Percentiles rank a stretch among this genome's conserved stretches.
Evolutionary conservation across 1,140 invertebrate genomes (phyloP).

Genomic region (Stenopsyche tienmushanensis): DNA sequence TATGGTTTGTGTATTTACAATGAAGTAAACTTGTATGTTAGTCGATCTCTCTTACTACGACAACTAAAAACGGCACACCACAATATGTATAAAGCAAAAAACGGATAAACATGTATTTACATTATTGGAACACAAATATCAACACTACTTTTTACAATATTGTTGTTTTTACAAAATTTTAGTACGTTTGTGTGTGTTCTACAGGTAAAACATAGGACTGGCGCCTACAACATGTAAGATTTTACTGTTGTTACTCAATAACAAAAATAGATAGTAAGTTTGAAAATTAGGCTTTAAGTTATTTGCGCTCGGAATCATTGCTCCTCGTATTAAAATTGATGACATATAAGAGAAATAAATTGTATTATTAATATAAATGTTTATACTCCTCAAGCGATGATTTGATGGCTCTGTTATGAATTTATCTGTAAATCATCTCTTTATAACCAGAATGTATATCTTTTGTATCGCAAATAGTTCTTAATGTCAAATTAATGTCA

Average conservation of each 20-base stretch:
- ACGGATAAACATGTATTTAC: background rate
- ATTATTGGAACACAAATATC: background rate
- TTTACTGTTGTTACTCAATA: slow-evolving; percentile 16
- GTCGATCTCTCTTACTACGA: slow-evolving; percentile 2
- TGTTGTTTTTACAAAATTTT: background rate
- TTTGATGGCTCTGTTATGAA: too few species aligned
- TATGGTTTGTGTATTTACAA: slow-evolving; percentile 27
- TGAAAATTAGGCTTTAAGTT: slow-evolving; percentile 42
- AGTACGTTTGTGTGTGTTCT: background rate
- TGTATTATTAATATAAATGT: too few species aligned
- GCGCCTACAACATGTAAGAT: background rate
- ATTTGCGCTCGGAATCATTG: slow-evolving; percentile 41
- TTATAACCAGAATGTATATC: background rate
- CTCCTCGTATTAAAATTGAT: slow-evolving; percentile 36
- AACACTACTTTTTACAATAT: background rate
- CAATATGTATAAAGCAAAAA: background rate
- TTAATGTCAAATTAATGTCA: slow-evolving; percentile 6
- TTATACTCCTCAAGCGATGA: too few species aligned
- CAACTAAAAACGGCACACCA: background rate
- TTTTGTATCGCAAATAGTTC: background rate
- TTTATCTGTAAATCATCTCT: too few species aligned
- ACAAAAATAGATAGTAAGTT: slow-evolving; percentile 8
- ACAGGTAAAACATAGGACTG: background rate
- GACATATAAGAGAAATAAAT: background rate
- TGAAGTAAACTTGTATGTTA: slow-evolving; percentile 14